Conservation (phyloP, 2,113 vertebrate genomes). For the Hipposideros armiger region DNA sequence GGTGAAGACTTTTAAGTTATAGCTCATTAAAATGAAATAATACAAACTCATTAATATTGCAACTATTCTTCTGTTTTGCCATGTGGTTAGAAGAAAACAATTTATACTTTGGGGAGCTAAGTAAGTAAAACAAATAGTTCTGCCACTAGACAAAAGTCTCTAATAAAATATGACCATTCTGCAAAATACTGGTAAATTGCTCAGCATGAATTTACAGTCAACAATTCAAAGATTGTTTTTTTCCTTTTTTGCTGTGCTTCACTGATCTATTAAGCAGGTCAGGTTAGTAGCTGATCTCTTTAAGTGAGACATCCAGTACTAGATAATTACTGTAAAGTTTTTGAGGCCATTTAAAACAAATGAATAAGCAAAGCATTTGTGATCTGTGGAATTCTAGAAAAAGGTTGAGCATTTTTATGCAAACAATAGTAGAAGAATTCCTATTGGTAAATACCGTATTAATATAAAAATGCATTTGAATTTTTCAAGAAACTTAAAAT, state of each 20-base stretch:
- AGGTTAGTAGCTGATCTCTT: not conserved
- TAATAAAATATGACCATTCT: conserved; percentile 30
- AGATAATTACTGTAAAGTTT: not conserved
- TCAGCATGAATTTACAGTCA: not conserved
- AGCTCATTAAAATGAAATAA: conserved; percentile 69
- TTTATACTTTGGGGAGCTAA: conserved; percentile 23
- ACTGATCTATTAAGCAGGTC: not conserved
- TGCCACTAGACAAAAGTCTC: conserved; percentile 7
- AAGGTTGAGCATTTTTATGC: conserved; percentile 2
- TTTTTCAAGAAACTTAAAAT: conserved; percentile 64
- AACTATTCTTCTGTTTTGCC: conserved; percentile 48
- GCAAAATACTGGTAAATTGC: conserved; percentile 29
- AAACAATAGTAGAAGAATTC: conserved; percentile 16
- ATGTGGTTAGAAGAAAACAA: conserved; percentile 36
- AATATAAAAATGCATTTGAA: conserved; percentile 26
- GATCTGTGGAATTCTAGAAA: not conserved
- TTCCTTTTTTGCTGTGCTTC: not conserved
- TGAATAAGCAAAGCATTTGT: not conserved
- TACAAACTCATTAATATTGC: conserved; percentile 34
- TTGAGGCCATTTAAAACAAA: conserved; percentile 36
- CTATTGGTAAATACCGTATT: not conserved
- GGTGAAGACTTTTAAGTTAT: conserved; percentile 33
- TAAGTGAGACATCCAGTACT: not conserved
- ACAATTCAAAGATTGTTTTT: not conserved
- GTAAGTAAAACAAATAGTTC: conserved; percentile 59